Evolutionary conservation across 2,797 vertebrate species (phyloP).

Genomic region (Distichodus sexfasciatus): DNA sequence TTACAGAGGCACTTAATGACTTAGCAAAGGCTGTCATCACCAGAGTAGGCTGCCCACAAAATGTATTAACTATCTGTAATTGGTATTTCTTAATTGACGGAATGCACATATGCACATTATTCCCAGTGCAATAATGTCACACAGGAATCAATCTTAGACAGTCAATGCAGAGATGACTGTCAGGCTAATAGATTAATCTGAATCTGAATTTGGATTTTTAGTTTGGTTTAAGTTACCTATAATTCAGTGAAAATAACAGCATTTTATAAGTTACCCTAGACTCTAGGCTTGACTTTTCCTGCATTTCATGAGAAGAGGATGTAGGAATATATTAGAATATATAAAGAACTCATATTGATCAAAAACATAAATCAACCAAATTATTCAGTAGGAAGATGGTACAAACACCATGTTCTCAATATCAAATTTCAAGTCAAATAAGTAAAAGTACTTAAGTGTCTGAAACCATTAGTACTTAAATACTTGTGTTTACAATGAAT

Average conservation of each 20-base stretch:
- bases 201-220: background rate
- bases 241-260: background rate
- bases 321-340: no score
- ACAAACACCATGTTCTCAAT: no score
- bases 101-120: constrained; percentile 31
- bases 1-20: constrained; percentile 73
- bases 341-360: no score
- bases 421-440: no score
- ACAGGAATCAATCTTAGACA: constrained; percentile 25
- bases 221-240: background rate
- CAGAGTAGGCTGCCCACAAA: constrained; percentile 17
- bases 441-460: no score
- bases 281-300: no score
- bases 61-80: constrained; percentile 41
- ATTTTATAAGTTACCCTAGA: no score
- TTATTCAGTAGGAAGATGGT: no score
- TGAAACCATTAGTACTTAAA: no score
- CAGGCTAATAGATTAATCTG: constrained; percentile 10
- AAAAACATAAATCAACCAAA: no score
- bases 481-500: no score
- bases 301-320: no score
- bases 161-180: background rate
- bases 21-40: constrained; percentile 62
- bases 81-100: constrained; percentile 27
- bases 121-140: constrained; percentile 12